phyloP scores from a whole-genome alignment of 2,797 vertebrate species.

The Bovichtus variegatus region DNA sequence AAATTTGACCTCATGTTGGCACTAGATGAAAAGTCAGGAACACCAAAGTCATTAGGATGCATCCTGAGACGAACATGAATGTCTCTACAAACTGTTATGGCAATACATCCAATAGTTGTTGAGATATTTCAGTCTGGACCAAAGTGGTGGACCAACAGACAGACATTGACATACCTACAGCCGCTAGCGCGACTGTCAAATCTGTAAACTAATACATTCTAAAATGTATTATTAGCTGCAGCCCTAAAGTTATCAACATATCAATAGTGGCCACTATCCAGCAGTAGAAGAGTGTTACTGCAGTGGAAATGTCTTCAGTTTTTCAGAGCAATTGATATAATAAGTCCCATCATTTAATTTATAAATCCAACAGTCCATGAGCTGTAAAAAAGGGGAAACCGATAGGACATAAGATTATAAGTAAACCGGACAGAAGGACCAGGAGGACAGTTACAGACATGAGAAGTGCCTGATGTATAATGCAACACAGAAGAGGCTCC shows the following conservation, averaged over 20 bases:
- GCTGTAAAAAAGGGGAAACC: not conserved
- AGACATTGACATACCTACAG: no score
- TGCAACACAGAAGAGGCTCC: not conserved
- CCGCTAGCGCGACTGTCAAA: not conserved
- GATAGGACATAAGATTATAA: not conserved
- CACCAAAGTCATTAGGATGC: not conserved
- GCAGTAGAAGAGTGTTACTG: not conserved
- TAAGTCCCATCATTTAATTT: conserved; percentile 1
- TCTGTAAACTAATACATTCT: no score
- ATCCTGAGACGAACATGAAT: no score
- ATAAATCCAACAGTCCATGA: conserved; percentile 10
- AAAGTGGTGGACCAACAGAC: not conserved
- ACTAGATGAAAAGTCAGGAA: no score
- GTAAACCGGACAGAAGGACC: not conserved
- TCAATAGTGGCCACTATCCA: no score
- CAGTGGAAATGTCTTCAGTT: not conserved
- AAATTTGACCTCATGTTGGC: no score
- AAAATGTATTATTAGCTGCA: no score
- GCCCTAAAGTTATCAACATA: not conserved
- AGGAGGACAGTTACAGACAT: not conserved
- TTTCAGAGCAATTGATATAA: not conserved
- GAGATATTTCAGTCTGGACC: not conserved
- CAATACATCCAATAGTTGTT: not conserved
- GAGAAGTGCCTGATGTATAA: not conserved
- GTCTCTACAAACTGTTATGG: not conserved